phyloP scores from a whole-genome alignment of 2,888 invertebrate genomes.

The Epirrhoe tristata region DNA sequence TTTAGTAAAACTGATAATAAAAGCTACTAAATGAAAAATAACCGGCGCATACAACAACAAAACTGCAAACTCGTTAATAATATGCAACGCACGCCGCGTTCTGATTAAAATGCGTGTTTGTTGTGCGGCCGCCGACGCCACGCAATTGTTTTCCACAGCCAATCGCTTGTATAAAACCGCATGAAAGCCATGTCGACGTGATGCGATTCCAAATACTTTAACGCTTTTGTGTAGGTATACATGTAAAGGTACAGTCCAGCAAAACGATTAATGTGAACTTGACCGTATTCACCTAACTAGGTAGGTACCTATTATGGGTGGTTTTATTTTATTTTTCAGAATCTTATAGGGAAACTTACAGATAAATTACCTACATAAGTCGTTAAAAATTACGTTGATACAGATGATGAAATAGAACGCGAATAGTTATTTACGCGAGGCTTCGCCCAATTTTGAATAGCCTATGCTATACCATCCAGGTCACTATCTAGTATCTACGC shows the following conservation, averaged over 20 bases:
- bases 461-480: too few species aligned
- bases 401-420: too few species aligned
- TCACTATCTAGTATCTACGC: too few species aligned
- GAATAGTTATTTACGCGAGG: too few species aligned
- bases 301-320: too few species aligned
- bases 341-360: too few species aligned
- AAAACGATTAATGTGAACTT: slow-evolving; percentile 19
- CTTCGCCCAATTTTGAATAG: too few species aligned
- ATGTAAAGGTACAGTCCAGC: slow-evolving; percentile 18
- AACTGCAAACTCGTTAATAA: slow-evolving; percentile 30
- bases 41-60: slow-evolving; percentile 28
- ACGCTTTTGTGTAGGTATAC: slow-evolving; percentile 39
- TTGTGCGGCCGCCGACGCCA: slow-evolving; percentile 47
- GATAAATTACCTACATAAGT: too few species aligned
- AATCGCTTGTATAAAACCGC: slow-evolving; percentile 64
- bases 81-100: slow-evolving; percentile 30
- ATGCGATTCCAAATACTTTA: slow-evolving; percentile 50
- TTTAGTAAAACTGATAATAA: background rate
- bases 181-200: slow-evolving; percentile 50
- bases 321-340: too few species aligned
- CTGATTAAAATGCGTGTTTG: slow-evolving; percentile 61
- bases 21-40: slow-evolving; percentile 10
- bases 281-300: slow-evolving; percentile 4
- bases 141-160: slow-evolving; percentile 62
- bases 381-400: too few species aligned